Percentiles rank a stretch among this genome's conserved stretches.
Evolutionary conservation across 92 coral and sea anemone species (phyloP).

Genomic region (Palythoa heliodiscus): DNA sequence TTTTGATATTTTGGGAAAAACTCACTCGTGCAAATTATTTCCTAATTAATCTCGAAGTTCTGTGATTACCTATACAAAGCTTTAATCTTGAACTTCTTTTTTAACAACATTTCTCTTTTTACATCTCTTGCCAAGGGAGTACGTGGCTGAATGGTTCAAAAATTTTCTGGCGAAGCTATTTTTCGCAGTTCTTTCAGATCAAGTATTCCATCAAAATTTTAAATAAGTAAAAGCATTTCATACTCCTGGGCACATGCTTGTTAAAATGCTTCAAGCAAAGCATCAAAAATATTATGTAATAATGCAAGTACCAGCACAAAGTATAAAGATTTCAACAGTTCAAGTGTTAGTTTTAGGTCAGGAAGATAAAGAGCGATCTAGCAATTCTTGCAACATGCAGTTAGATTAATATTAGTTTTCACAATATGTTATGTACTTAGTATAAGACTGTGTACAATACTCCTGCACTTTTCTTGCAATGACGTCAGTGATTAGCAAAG

Average conservation of each 20-base stretch:
- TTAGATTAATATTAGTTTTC: too few species aligned
- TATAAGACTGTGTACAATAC: not conserved
- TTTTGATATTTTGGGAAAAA: too few species aligned
- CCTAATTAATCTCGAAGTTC: too few species aligned
- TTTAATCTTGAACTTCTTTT: too few species aligned
- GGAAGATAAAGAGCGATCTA: not conserved
- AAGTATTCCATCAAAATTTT: not conserved
- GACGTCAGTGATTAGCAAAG: constrained; percentile 23
- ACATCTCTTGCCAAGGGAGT: too few species aligned
- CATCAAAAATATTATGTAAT: not conserved
- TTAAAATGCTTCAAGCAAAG: constrained; percentile 1
- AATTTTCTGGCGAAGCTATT: not conserved
- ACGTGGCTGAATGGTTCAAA: not conserved
- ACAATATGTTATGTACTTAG: not conserved
- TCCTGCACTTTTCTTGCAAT: not conserved
- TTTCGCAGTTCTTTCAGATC: not conserved
- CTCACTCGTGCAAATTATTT: too few species aligned
- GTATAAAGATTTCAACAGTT: not conserved
- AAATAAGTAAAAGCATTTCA: not conserved
- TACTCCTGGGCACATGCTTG: constrained; percentile 6
- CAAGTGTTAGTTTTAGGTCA: constrained; percentile 19
- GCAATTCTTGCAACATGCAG: not conserved
- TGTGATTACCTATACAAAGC: too few species aligned
- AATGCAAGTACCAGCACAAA: not conserved
- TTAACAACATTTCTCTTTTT: too few species aligned